Base-by-base conservation (phyloP, 64 coral and sea anemone genomes). In the Exaiptasia diaphana region DNA sequence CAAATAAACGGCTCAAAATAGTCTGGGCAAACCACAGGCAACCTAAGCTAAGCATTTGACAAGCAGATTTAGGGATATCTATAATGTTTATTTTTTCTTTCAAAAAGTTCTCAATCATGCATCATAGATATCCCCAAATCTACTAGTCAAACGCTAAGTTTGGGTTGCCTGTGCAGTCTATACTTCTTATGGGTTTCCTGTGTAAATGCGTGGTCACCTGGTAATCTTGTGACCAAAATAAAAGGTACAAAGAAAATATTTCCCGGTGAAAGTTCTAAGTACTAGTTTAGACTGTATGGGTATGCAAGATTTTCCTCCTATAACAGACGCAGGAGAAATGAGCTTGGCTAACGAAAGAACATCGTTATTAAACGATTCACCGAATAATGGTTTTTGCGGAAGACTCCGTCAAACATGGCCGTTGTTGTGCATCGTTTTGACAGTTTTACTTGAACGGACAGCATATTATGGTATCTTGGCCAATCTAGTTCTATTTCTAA, bases 391-490 rank as follows among this genome's bases (percentile, higher is more conserved):
- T 6, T 4, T 2, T 1, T 13, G 0, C 32, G 9, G 61, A 65
- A 65, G 3, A 37, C 32, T 5, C 30, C 18, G 3, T 5, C 17
- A 32, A 18, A 38, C 61, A 1, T 89, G 81, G 61, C 79, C 79
- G 29, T 55, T 89, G 45, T 63, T 67, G 0, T 89, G 86, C 49
- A 75, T 94, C 12, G 48, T 89, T 41, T 50, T 89, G 5, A 79
- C 86, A 44, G 71, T 94, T 18, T 53, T 94, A 41, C 87, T 94
- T 14, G 91, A 94, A 89, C 83, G 91, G 68, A 71, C 80, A 17
- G 74, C 86, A 11, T 94, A 78, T 76, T 94, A 94, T 60, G 87
- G 91, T 17, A 79, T 89, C 52, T 29, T 94, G 40, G 61, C 85
- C 30, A 94, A 94, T 54, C 61, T 94, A 58, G 35, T 85, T n/a